phyloP scores from a whole-genome alignment of 2,113 vertebrate genomes.

The Menura novaehollandiae region DNA sequence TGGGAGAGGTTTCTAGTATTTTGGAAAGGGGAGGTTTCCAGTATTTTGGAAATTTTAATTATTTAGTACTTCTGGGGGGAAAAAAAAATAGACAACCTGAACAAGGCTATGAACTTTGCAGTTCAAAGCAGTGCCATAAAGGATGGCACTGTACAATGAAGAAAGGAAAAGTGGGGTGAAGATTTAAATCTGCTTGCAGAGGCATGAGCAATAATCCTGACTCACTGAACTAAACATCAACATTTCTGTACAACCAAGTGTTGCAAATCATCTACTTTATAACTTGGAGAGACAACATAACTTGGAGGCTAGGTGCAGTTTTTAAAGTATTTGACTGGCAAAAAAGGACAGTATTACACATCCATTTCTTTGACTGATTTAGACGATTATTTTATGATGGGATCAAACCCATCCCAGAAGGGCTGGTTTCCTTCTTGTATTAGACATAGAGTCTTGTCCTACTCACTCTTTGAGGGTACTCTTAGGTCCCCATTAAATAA shows the following conservation, averaged over 20 bases:
- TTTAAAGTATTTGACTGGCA: background rate
- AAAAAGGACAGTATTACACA: accelerated
- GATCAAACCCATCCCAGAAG: background rate
- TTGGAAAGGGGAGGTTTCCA: background rate
- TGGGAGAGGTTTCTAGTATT: background rate
- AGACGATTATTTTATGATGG: accelerated
- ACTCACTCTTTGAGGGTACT: background rate
- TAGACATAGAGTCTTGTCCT: background rate
- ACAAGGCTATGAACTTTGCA: background rate
- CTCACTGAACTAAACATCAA: background rate
- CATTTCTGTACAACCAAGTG: background rate
- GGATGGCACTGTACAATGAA: accelerated
- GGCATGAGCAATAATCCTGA: background rate
- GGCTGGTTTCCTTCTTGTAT: background rate
- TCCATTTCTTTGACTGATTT: background rate
- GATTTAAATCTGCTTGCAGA: background rate
- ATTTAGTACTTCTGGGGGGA: background rate
- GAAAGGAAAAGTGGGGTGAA: background rate
- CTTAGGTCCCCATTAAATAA: background rate
- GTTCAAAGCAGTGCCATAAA: background rate
- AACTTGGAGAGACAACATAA: background rate
- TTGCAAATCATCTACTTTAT: background rate
- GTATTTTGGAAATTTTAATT: background rate
- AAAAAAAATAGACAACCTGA: background rate
- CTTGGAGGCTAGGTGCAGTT: background rate